Conservation (phyloP, 2,888 invertebrate species). For the Heliconius ismenius region DNA sequence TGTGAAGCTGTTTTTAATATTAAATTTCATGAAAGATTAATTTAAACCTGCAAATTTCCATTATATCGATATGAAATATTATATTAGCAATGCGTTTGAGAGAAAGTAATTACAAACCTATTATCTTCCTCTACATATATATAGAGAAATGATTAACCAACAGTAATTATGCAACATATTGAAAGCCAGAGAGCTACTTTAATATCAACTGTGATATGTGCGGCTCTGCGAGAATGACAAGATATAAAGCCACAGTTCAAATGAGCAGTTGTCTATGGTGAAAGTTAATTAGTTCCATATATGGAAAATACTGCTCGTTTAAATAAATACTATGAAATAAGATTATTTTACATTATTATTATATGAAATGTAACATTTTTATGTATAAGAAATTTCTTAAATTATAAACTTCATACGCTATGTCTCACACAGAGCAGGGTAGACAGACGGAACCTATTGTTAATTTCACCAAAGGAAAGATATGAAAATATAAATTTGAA, state of each 20-base stretch:
- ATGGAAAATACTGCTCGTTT: not conserved
- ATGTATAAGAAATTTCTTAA: too few relatives aligned
- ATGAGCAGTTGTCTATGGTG: not conserved
- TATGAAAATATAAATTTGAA: too few relatives aligned
- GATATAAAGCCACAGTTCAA: not conserved
- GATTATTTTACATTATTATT: too few relatives aligned
- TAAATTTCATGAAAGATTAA: too few relatives aligned
- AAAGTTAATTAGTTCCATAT: slow-evolving; percentile 6
- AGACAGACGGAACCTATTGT: too few relatives aligned
- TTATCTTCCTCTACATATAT: not conserved
- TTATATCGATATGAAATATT: too few relatives aligned
- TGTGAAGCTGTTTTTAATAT: too few relatives aligned
- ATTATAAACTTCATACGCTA: too few relatives aligned
- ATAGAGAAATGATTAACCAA: not conserved
- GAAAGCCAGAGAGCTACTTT: not conserved
- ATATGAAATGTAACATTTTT: too few relatives aligned
- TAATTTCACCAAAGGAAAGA: too few relatives aligned
- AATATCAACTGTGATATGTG: slow-evolving; percentile 2
- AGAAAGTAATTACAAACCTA: not conserved
- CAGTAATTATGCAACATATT: not conserved
- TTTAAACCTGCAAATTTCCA: too few relatives aligned
- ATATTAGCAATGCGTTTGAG: not conserved
- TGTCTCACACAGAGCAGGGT: too few relatives aligned
- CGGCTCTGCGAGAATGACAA: slow-evolving; percentile 2
- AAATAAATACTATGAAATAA: not conserved